Conservation (phyloP, 1,140 invertebrate genomes). For the Bombus picipes region DNA sequence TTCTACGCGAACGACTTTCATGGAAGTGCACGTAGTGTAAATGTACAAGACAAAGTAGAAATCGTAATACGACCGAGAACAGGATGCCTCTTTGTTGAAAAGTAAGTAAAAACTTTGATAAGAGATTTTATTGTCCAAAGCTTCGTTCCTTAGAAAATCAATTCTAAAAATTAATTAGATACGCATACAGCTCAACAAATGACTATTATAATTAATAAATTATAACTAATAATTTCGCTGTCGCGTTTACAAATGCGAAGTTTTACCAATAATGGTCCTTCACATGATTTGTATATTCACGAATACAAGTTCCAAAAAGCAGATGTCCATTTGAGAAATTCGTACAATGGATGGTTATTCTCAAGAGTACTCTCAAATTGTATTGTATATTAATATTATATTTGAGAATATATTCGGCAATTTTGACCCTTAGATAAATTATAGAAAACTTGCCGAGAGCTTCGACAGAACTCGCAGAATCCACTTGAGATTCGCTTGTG, state of each 20-base stretch:
- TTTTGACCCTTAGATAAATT: too few relatives aligned
- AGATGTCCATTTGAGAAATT: background rate
- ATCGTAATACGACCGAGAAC: too few relatives aligned
- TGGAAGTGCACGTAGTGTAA: background rate
- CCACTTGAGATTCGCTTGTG: too few relatives aligned
- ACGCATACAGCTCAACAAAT: background rate
- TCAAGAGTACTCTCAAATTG: background rate
- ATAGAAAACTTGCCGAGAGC: too few relatives aligned
- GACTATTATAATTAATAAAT: background rate
- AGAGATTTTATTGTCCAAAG: background rate
- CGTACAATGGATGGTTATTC: background rate
- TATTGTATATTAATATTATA: background rate
- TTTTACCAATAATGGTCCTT: background rate
- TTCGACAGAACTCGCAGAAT: too few relatives aligned
- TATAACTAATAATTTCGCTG: background rate
- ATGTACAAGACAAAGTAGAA: background rate
- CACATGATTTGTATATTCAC: background rate
- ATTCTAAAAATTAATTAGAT: too few relatives aligned
- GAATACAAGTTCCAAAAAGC: background rate
- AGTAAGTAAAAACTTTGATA: too few relatives aligned
- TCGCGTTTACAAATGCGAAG: background rate
- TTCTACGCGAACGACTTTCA: background rate
- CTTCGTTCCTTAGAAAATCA: too few relatives aligned
- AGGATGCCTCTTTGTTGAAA: too few relatives aligned
- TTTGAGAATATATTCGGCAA: too few relatives aligned